Evolutionary conservation across 2,113 vertebrate genomes (phyloP), one percentile per base, ranked within the genome.

Genomic region (Elephantulus edwardii): DNA sequence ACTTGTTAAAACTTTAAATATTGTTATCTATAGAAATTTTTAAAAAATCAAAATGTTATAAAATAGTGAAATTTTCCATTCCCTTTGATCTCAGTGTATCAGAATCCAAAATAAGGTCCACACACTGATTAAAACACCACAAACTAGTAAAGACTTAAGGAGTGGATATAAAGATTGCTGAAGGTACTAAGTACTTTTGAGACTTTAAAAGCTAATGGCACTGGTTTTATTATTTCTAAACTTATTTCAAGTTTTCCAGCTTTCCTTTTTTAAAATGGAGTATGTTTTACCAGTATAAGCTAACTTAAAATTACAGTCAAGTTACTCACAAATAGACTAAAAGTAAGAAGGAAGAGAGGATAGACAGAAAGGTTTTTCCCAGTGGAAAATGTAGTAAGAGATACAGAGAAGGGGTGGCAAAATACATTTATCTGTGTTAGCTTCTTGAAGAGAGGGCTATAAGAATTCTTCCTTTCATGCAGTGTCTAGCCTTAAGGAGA

Each of bases 21-120:
- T 6, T 16, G 56, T 64, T 64, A 58, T 22, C 58, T 82, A 71
- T 3, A 4, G 30, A n/a, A n/a, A n/a, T n/a, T n/a, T n/a, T n/a
- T n/a, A n/a, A n/a, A n/a, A n/a, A n/a, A n/a, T n/a, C n/a, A n/a
- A 62, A 79, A 89, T 7, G 6, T 60, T n/a, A 70, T 66, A 40
- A 89, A 83, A 38, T 58, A 80, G 44, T 71, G 42, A 80, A 40
- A 71, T 88, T 85, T 94, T 68, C 8, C 87, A 58, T 35, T n/a
- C 17, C 28, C 66, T 8, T n/a, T 3, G 84, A 58, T 62, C 60
- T 28, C 6, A 30, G 24, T 56, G 35, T 60, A 62, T 88, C 62
- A 66, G 28, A 46, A 84, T 13, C 16, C 6, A 77, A n/a, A 46
- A 22, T 14, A 84, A 33, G 1, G 68, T 46, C 50, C 19, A 54